phyloP scores from a whole-genome alignment of 2,113 vertebrate genomes.

The Corythaeola cristata region DNA sequence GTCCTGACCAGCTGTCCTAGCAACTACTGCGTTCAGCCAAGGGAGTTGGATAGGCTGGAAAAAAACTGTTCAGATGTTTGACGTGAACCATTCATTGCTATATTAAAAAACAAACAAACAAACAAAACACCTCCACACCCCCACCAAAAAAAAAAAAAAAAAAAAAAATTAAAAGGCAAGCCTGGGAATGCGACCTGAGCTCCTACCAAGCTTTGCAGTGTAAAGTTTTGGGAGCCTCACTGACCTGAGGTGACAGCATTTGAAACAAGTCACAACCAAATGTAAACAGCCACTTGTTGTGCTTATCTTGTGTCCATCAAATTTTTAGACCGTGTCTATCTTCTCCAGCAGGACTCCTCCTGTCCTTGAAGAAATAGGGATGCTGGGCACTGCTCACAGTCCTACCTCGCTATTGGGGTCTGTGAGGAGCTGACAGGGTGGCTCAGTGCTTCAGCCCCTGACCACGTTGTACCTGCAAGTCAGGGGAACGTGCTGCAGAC shows the following conservation, averaged over 20 bases:
- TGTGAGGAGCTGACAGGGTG: not conserved
- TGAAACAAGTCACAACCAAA: not conserved
- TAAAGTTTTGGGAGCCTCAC: not conserved
- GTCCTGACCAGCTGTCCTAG: not conserved
- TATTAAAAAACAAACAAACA: not conserved
- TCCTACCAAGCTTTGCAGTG: not conserved
- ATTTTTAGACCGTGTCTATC: rapidly evolving
- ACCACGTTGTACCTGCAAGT: not conserved
- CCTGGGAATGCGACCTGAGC: not conserved
- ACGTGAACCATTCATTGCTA: not conserved
- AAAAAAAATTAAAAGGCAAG: no score
- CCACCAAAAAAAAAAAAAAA: no score
- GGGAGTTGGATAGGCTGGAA: not conserved
- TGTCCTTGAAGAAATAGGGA: not conserved
- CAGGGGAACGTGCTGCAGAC: not conserved
- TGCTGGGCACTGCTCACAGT: not conserved
- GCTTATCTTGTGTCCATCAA: rapidly evolving
- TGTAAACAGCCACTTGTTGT: not conserved
- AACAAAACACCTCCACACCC: no score
- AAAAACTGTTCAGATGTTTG: not conserved
- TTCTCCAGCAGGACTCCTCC: not conserved
- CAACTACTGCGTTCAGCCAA: not conserved
- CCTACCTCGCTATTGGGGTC: rapidly evolving
- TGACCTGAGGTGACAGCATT: not conserved
- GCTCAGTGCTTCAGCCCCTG: not conserved